Base-by-base conservation (phyloP, 2,888 invertebrate species). In the Harpagoxenus sublaevis region DNA sequence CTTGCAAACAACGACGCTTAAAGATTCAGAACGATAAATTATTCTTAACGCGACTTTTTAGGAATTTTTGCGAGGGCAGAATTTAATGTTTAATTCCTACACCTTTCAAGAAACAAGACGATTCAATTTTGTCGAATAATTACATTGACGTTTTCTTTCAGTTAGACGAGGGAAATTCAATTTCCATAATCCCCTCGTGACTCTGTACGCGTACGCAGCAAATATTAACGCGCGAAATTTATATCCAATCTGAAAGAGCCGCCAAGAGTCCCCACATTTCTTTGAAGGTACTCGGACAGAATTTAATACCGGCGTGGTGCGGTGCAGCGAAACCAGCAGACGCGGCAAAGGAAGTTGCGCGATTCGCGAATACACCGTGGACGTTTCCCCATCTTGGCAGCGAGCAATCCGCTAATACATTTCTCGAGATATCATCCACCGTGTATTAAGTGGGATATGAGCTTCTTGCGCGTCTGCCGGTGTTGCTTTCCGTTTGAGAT, bases 371-470 rank as follows among this genome's bases (percentile, higher is more conserved):
- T 45, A 42, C 8, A 48, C 63, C 66, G 63, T 53, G 48, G 45
- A 84, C 42, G 65, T 55, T 60, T 73, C 4, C 73, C 53, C 83
- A 57, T 45, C 57, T 65, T 78, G 63, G 70, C 71, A 85, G 48
- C 45, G 45, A 68, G 84, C 88, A 85, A 89, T 90, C 57, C 82
- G 79, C 73, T 86, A 87, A 87, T 89, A 89, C 83, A 77, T 84
- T 85, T 86, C 85, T 75, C 84, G 75, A 60, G 70, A 53, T 84
- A 85, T 85, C 74, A 77, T 84, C 75, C 53, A 35, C 83, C 55
- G 42, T 65, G 83, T 86, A 90, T 88, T 89, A 89, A 90, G 87
- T 84, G 84, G 81, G 63, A 68, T 74, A 86, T 62, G 62, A 79
- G 79, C 85, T 89, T 87, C 88, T 88, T 86, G 84, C 86, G 82